A percentile compares a stretch with the other conserved stretches of the same genome.
Conservation (phyloP, 1,140 invertebrate genomes). For the Zaprionus nigranus region DNA sequence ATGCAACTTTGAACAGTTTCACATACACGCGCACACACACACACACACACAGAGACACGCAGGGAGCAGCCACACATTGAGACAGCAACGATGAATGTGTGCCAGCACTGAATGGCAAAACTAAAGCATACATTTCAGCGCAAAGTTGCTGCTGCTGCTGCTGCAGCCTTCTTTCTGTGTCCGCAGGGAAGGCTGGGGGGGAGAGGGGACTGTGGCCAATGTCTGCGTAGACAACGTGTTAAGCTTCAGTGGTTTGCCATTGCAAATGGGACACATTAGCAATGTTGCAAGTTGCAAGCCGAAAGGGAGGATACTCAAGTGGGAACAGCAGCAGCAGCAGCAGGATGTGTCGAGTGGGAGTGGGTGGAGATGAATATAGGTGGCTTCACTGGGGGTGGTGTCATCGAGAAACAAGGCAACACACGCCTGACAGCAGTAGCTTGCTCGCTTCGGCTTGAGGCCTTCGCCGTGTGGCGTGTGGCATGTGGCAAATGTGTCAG, state of each 20-base stretch:
- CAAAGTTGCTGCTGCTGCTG: constrained; percentile 46
- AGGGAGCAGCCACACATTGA: constrained; percentile 33
- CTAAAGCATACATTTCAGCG: constrained; percentile 66
- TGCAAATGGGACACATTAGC: constrained; percentile 82
- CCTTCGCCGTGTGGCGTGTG: constrained; percentile 22
- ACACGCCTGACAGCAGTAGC: constrained; percentile 9
- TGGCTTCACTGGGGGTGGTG: neutral
- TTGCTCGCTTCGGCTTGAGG: constrained; percentile 17
- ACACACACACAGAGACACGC: constrained; percentile 35
- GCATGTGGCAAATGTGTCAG: constrained; percentile 77
- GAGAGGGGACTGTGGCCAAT: constrained; percentile 48
- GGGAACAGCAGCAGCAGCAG: neutral
- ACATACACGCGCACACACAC: constrained; percentile 48
- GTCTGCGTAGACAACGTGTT: constrained; percentile 81
- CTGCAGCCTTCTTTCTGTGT: constrained; percentile 25
- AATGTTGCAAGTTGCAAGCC: constrained; percentile 61
- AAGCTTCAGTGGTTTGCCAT: constrained; percentile 80
- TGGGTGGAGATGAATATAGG: neutral
- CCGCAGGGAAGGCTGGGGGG: constrained; percentile 13
- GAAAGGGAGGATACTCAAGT: constrained; percentile 11
- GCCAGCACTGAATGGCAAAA: constrained; percentile 56
- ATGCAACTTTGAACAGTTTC: constrained; percentile 74
- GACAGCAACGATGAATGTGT: constrained; percentile 42
- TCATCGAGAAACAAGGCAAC: constrained; percentile 23
- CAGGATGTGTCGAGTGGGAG: neutral